Conservation (phyloP, 2,888 invertebrate genomes). For the Plemyria rubiginata region DNA sequence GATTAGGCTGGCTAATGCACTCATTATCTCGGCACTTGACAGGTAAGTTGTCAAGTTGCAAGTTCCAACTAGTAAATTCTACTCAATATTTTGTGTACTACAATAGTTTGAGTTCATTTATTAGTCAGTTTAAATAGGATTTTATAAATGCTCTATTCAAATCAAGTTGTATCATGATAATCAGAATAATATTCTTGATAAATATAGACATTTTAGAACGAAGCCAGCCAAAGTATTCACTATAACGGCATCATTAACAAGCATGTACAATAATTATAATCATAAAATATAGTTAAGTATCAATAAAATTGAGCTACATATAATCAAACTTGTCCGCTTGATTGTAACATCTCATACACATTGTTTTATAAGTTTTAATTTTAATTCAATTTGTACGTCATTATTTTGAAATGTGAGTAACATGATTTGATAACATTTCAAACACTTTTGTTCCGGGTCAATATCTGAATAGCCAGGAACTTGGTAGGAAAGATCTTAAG, state of each 20-base stretch:
- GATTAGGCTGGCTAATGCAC: conserved; percentile 17
- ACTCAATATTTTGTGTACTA: conserved; percentile 2
- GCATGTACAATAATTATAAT: conserved; percentile 70
- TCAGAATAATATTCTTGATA: conserved; percentile 8
- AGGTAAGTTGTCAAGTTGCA: conserved; percentile 43
- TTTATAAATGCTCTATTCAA: conserved; percentile 5
- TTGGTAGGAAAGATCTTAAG: no score
- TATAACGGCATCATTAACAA: conserved; percentile 69
- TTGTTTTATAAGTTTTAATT: conserved; percentile 27
- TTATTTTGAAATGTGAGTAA: not conserved
- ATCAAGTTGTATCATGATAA: conserved; percentile 5
- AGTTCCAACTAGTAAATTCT: conserved; percentile 17
- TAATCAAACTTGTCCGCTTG: conserved; percentile 62
- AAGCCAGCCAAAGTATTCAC: conserved; percentile 50
- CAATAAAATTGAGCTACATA: conserved; percentile 84
- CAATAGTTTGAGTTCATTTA: conserved; percentile 12
- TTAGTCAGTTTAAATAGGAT: conserved; percentile 1
- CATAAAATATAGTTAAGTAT: conserved; percentile 66
- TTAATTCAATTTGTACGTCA: no score
- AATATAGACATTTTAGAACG: conserved; percentile 13
- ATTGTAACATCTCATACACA: conserved; percentile 43
- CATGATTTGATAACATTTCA: no score
- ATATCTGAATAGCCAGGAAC: no score
- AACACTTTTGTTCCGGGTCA: no score
- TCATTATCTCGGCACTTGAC: conserved; percentile 16